Percentiles rank a stretch among this genome's conserved stretches.
phyloP scores from a whole-genome alignment of 2,113 vertebrate species.

The Platanista minor region DNA sequence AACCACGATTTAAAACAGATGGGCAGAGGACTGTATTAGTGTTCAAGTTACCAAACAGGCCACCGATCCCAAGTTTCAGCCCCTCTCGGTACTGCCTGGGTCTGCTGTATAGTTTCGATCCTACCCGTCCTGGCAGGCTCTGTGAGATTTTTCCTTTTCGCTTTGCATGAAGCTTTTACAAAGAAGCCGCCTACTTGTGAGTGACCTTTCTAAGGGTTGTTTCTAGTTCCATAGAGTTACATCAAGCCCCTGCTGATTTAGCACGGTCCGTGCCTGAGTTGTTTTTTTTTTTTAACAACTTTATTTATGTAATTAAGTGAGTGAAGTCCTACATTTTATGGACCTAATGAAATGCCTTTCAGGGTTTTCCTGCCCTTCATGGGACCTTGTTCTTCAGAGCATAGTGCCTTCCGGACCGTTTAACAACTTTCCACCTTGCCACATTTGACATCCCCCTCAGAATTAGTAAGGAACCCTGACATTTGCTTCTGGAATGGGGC shows the following conservation, averaged over 20 bases:
- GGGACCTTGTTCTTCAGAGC: slow-evolving; percentile 75
- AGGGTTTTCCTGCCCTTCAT: slow-evolving; percentile 71
- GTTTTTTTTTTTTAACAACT: slow-evolving; percentile 76
- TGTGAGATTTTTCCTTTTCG: not conserved
- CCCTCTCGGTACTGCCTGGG: not conserved
- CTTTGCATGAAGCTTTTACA: not conserved
- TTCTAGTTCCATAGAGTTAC: not conserved
- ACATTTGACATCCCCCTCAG: slow-evolving; percentile 67
- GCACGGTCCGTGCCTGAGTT: slow-evolving; percentile 7
- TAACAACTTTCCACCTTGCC: slow-evolving; percentile 64
- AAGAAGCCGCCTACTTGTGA: not conserved
- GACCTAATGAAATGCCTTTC: slow-evolving; percentile 78
- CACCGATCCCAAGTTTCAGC: not conserved
- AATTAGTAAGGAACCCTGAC: slow-evolving; percentile 73
- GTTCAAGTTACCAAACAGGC: not conserved
- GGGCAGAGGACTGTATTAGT: slow-evolving; percentile 63
- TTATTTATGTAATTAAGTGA: slow-evolving; percentile 77
- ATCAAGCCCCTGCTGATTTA: not conserved
- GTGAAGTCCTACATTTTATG: slow-evolving; percentile 79
- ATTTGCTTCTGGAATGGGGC: slow-evolving; percentile 67
- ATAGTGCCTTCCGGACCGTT: not conserved
- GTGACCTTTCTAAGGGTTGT: not conserved
- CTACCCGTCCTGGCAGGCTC: slow-evolving; percentile 40
- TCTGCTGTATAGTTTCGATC: not conserved
- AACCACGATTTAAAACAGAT: slow-evolving; percentile 80